Evolutionary conservation across 2,797 vertebrate genomes (phyloP).

Genomic region (Darevskia nairensis): DNA sequence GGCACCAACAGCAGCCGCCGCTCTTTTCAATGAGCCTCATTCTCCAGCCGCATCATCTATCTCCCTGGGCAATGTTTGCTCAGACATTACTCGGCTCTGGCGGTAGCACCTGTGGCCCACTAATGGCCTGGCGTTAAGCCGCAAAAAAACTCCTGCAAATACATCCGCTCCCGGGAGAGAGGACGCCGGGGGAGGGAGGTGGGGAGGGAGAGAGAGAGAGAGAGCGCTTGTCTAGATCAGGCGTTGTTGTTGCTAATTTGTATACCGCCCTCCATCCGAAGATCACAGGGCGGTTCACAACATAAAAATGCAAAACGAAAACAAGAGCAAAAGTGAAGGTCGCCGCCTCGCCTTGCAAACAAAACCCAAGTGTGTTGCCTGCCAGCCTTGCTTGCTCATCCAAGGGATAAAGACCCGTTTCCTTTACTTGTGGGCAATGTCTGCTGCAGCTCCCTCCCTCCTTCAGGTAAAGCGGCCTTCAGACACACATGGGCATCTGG

Average conservation of each 20-base stretch:
- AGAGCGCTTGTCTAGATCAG: background rate
- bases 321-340: too few species aligned
- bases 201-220: background rate
- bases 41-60: slow-evolving; percentile 5
- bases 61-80: background rate
- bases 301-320: background rate
- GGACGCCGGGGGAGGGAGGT: rapidly evolving
- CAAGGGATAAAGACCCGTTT: background rate
- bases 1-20: background rate
- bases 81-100: background rate
- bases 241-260: background rate
- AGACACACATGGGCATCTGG: background rate
- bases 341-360: background rate
- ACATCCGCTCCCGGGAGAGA: background rate
- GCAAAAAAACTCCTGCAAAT: background rate
- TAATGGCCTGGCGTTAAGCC: background rate
- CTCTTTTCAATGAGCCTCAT: background rate
- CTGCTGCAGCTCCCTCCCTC: background rate
- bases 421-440: background rate
- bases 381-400: slow-evolving; percentile 8
- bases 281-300: too few species aligned
- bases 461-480: background rate
- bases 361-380: background rate
- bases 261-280: too few species aligned
- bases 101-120: slow-evolving; percentile 6